Base-by-base conservation (phyloP, 2,888 invertebrate species). In the Nemapogon koenigi region DNA sequence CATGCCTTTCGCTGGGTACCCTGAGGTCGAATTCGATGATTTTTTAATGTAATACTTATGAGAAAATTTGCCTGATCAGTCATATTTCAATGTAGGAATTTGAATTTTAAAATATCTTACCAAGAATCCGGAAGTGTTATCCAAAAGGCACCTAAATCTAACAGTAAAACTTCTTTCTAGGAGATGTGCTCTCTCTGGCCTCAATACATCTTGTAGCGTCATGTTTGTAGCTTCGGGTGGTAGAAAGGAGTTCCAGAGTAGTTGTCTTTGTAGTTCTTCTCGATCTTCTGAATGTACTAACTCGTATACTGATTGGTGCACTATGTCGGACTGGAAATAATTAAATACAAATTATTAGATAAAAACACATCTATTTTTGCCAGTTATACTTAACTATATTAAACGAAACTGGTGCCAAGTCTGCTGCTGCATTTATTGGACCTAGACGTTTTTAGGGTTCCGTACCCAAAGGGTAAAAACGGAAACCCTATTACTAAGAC, bases 81-180 rank as follows among this genome's bases (percentile, higher is more conserved):
- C n/a, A n/a, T n/a, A n/a, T n/a, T n/a, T n/a, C n/a, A n/a, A n/a
- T n/a, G n/a, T n/a, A n/a, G n/a, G n/a, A n/a, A n/a, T n/a, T n/a
- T n/a, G n/a, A n/a, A n/a, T n/a, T n/a, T n/a, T n/a, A n/a, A 36
- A 25, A 22, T 38, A 3, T 60, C 89, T 86, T 72, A 96, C 96
- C 83, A 99, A 85, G 78, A 99, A 99, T 43, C 99, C 99, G 55
- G 98, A 99, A 55, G 99, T 99, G 75, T 99, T 99, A 81, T 99
- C 99, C 57, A 99, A 82, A 25, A 99, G 85, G 83, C 99, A 99
- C 57, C 99, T 89, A 85, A 99, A 99, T 62, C 99, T 87, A 56
- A 99, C 98, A 46, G 98, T 98, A 62, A 99, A 97, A 70, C 95
- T 96, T 53, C 98, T 85, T 72, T 98, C 97, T 52, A 98, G 82